Conservation (phyloP, 2,797 vertebrate genomes). For the Myiothlypis chrysogaster region DNA sequence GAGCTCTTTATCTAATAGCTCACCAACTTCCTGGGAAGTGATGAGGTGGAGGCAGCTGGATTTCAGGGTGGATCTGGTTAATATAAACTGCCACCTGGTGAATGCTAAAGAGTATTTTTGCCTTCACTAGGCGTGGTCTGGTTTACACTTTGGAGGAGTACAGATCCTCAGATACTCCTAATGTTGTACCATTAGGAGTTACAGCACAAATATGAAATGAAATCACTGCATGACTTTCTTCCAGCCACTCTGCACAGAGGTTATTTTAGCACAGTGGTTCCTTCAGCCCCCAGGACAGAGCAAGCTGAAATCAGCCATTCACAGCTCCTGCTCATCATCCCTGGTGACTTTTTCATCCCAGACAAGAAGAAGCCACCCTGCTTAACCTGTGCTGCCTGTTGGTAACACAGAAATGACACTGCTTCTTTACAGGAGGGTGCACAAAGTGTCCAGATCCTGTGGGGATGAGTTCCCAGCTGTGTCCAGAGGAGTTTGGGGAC, state of each 20-base stretch:
- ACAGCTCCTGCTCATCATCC: neutral
- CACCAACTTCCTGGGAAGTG: neutral
- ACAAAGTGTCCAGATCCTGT: neutral
- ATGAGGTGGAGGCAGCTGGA: neutral
- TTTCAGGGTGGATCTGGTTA: neutral
- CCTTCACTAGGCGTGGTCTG: neutral
- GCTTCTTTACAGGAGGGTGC: neutral
- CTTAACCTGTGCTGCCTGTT: neutral
- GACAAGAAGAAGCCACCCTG: neutral
- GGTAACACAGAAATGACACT: neutral
- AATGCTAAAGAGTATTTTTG: neutral
- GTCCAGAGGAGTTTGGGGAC: neutral
- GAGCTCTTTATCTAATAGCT: neutral
- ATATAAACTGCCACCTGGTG: constrained; percentile 3
- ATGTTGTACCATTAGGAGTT: neutral
- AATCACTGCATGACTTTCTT: neutral
- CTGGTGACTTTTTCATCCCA: neutral
- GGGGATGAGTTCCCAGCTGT: rapidly evolving
- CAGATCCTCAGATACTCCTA: neutral
- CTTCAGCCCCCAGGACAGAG: neutral
- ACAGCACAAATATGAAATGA: neutral
- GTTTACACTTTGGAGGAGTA: neutral
- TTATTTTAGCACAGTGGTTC: neutral
- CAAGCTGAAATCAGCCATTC: neutral
- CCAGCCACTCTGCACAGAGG: neutral